These are phyloP conservation scores for Polydrusus tereticollis DNA, from an alignment of 2,888 invertebrate genomes.

Conservation along the genomic window DNA sequence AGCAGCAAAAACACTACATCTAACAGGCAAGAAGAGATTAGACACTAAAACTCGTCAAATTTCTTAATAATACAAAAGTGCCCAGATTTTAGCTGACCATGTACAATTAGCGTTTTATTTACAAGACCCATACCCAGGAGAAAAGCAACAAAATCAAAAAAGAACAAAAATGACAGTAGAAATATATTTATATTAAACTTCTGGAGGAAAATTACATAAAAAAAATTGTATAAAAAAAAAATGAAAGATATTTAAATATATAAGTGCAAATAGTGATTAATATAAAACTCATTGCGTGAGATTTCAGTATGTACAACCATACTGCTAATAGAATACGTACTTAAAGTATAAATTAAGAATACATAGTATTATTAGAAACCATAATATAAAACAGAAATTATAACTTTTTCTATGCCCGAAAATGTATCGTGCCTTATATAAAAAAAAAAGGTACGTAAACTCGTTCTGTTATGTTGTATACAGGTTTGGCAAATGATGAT, in stretches of 20 bases:
- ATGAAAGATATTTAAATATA: slow-evolving; percentile 60
- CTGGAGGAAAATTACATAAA: slow-evolving; percentile 64
- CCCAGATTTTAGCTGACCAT: slow-evolving; percentile 38
- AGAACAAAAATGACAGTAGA: slow-evolving; percentile 62
- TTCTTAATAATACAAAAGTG: slow-evolving; percentile 29
- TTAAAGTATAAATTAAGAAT: slow-evolving; percentile 49
- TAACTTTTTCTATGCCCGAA: slow-evolving; percentile 13
- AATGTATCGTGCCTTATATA: slow-evolving; percentile 21
- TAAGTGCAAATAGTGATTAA: slow-evolving; percentile 59
- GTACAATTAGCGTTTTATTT: slow-evolving; percentile 48
- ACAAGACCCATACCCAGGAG: slow-evolving; percentile 50
- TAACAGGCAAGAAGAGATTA: slow-evolving; percentile 60
- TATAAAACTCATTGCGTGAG: slow-evolving; percentile 53
- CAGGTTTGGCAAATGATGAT: too few species aligned
- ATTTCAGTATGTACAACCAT: slow-evolving; percentile 65
- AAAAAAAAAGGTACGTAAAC: slow-evolving; percentile 28
- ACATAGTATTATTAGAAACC: slow-evolving; percentile 27
- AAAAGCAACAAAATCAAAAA: slow-evolving; percentile 53
- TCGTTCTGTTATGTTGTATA: slow-evolving; percentile 19
- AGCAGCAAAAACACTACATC: slow-evolving; percentile 47
- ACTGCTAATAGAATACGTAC: slow-evolving; percentile 53
- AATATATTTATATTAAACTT: slow-evolving; percentile 66
- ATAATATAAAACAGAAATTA: slow-evolving; percentile 20
- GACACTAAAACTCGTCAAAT: slow-evolving; percentile 28
- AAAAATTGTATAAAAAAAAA: slow-evolving; percentile 60